Evolutionary conservation across 2,797 vertebrate species (phyloP).

Genomic region (Dermochelys coriacea): DNA sequence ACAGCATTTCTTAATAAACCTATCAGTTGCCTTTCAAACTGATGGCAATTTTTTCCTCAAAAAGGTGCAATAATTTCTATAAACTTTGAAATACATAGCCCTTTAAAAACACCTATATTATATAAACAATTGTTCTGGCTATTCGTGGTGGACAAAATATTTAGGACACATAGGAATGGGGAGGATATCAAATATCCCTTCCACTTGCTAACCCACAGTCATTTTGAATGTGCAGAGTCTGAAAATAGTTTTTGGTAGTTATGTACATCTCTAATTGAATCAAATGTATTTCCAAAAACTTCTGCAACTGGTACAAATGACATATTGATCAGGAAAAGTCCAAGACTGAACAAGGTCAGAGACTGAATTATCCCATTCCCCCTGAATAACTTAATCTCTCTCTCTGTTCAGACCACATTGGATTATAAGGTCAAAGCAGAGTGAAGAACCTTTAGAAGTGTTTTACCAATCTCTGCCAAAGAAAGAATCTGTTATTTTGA

Average conservation of each 20-base stretch:
- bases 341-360: constrained; percentile 67
- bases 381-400: constrained; percentile 76
- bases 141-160: background rate
- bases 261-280: constrained; percentile 54
- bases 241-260: constrained; percentile 12
- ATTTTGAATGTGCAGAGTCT: background rate
- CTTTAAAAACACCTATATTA: background rate
- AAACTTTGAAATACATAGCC: background rate
- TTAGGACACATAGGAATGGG: rapidly evolving
- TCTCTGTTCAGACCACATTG: constrained; percentile 75
- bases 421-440: constrained; percentile 79
- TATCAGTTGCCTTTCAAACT: background rate
- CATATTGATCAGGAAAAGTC: constrained; percentile 67
- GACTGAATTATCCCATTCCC: constrained; percentile 73
- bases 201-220: rapidly evolving
- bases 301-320: constrained; percentile 72
- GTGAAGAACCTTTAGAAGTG: constrained; percentile 70
- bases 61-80: background rate
- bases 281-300: constrained; percentile 50
- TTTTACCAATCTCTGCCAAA: constrained; percentile 54
- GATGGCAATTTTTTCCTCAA: background rate
- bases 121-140: background rate
- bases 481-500: constrained; percentile 63
- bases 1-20: background rate
- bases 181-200: background rate